Conservation (phyloP, 2,888 invertebrate species). For the Cenopis cana region DNA sequence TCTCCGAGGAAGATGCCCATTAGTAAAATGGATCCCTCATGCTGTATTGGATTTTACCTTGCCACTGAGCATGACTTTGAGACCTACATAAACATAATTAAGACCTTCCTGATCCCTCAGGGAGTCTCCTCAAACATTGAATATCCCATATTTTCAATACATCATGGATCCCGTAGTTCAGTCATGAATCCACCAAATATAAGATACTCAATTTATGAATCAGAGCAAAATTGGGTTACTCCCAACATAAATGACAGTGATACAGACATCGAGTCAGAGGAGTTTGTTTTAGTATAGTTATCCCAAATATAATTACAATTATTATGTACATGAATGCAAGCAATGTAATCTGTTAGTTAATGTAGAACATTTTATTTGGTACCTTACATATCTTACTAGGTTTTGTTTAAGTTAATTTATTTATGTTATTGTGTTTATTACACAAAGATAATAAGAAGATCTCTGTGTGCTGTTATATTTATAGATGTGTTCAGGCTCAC, state of each 20-base stretch:
- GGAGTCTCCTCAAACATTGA: slow-evolving; percentile 82
- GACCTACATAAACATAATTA: slow-evolving; percentile 89
- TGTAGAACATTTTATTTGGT: slow-evolving; percentile 32
- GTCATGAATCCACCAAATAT: slow-evolving; percentile 83
- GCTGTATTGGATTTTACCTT: slow-evolving; percentile 96
- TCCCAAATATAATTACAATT: slow-evolving; percentile 42
- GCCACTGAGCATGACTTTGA: slow-evolving; percentile 90
- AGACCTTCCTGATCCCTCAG: slow-evolving; percentile 82
- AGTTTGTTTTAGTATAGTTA: slow-evolving; percentile 88
- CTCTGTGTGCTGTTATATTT: slow-evolving; percentile 21
- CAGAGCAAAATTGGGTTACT: slow-evolving; percentile 81
- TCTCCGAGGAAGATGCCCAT: slow-evolving; percentile 94
- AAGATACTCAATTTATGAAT: slow-evolving; percentile 83
- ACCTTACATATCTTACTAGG: slow-evolving; percentile 31
- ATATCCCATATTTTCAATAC: slow-evolving; percentile 94
- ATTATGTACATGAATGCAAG: slow-evolving; percentile 14
- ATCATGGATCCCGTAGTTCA: slow-evolving; percentile 88
- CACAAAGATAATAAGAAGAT: slow-evolving; percentile 17
- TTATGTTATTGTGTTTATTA: slow-evolving; percentile 22
- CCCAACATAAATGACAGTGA: slow-evolving; percentile 84
- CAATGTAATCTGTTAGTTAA: slow-evolving; percentile 20
- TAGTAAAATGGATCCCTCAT: slow-evolving; percentile 96
- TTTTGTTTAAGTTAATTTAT: slow-evolving; percentile 38
- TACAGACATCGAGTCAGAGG: slow-evolving; percentile 89
- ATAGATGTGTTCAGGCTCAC: slow-evolving; percentile 21